Base-by-base conservation (phyloP, 2,888 invertebrate genomes). In the Tipula confusa region DNA sequence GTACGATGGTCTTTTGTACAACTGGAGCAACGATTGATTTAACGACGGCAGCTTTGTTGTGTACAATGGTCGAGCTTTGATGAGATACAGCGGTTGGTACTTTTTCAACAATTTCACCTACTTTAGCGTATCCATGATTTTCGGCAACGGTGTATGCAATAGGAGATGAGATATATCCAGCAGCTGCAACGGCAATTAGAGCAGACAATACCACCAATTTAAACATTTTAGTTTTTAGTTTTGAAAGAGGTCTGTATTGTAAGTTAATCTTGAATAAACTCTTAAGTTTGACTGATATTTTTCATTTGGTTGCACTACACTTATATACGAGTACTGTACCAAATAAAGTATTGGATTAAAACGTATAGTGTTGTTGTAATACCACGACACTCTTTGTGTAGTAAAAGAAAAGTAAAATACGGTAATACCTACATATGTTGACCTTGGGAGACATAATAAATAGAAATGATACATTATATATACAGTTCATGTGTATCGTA, bases 141-240 rank as follows among this genome's bases (percentile, higher is more conserved):
- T 88, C 88, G 13, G 29, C 79, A 13, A 79, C 28, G 9, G 79
- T 28, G 29, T 79, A 28, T 28, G 79, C 1, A 24, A 79, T 7
- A 11, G 9, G 9, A n/a, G 79, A 29, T 2, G 79, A 28, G 1
- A 79, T 15, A 28, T 13, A 29, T 79, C 79, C 79, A 38, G 88
- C 89, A 83, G 88, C 87, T 38, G 88, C 89, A 80, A 88, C 86
- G 84, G 92, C 91, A 87, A 91, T 89, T 85, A 93, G 89, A 90
- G 92, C 92, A 89, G 91, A 92, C 89, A 93, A 92, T 90, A 92
- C 92, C 91, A 92, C 91, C 92, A 89, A 43, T 43, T 82, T 83
- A 31, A 31, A 43, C 43, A 43, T 87, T 87, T 89, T 86, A 7
- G 13, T 38, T 85, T 81, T 82, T 83, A 9, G 28, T 81, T 83